Evolutionary conservation across 2,113 vertebrate species (phyloP), one percentile per base, ranked within the genome.

Genomic region (Sinocyclocheilus grahami): DNA sequence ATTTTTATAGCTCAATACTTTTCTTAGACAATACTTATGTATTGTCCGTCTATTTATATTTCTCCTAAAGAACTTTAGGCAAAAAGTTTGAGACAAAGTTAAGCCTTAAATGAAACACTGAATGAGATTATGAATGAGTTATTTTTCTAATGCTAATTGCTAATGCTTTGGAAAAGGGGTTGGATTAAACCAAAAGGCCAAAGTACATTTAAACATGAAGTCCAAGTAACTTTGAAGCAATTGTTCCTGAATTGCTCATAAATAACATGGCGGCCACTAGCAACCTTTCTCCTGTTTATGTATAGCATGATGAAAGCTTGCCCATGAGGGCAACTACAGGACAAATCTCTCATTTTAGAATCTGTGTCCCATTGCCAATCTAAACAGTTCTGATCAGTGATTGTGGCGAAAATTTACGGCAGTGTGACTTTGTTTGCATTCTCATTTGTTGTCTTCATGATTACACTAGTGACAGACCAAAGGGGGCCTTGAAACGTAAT

Each of bases 381-480:
- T 90, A 93, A 94, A 94, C 94, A 93, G 13, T 91, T 58, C 63
- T 79, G 84, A 89, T 90, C 91, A 93, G 86, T 78, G 86, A 94
- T 92, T 91, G 86, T 24, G 85, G n/a, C 4, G 39, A 82, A 82
- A 67, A 72, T 89, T 90, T 82, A 89, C 88, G 89, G 86, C 83
- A 81, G 80, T 90, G 89, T 90, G 90, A 79, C 87, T 92, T 88
- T 90, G 91, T 93, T 93, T 93, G 91, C 83, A 90, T 90, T 87
- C 86, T 88, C 91, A 92, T 93, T 93, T 83, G 88, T 90, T 92
- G 78, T 78, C 58, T 77, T 86, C 88, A 89, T 87, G 87, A 91
- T 89, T 88, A 87, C 46, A 82, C 82, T 89, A 89, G 86, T 91
- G 92, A 93, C 92, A 92, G 75, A 82, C 83, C 89, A 85, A 79